Evolutionary conservation across 2,888 invertebrate genomes (phyloP).

Genomic region (Galeopsomyia nigrocyanea): DNA sequence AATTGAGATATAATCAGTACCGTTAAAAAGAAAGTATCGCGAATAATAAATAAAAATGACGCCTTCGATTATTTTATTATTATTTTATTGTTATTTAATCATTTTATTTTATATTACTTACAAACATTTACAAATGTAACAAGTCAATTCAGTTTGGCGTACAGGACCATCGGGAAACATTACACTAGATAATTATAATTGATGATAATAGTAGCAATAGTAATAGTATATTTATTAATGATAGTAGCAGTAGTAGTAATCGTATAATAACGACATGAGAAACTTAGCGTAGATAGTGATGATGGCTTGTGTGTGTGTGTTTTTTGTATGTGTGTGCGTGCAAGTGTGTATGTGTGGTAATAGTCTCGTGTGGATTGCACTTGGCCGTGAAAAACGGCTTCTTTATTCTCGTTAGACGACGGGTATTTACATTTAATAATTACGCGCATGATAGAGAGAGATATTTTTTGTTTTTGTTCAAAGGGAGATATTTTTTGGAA

Average conservation of each 20-base stretch:
- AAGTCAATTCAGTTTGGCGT: constrained; percentile 66
- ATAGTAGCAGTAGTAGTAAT: constrained; percentile 20
- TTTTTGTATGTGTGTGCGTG: no score
- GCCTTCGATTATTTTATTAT: not conserved
- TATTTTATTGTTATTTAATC: constrained; percentile 60
- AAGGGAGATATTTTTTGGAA: no score
- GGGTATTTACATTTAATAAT: constrained; percentile 19
- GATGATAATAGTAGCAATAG: constrained; percentile 37
- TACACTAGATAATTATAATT: constrained; percentile 54
- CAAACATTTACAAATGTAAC: constrained; percentile 67
- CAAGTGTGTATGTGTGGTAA: constrained; percentile 1
- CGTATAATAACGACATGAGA: constrained; percentile 15
- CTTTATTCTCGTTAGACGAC: constrained; percentile 7
- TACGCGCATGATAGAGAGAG: not conserved
- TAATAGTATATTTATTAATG: constrained; percentile 2
- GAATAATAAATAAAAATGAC: no score
- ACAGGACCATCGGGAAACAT: constrained; percentile 62
- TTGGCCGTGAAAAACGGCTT: not conserved
- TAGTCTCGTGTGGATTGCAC: not conserved
- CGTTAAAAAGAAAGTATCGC: no score
- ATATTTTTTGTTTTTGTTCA: no score
- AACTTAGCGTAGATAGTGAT: constrained; percentile 13
- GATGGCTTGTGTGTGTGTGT: not conserved
- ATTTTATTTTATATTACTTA: constrained; percentile 66
- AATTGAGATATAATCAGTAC: no score